Conservation (phyloP, 2,888 invertebrate species). For the Carcina quercana region DNA sequence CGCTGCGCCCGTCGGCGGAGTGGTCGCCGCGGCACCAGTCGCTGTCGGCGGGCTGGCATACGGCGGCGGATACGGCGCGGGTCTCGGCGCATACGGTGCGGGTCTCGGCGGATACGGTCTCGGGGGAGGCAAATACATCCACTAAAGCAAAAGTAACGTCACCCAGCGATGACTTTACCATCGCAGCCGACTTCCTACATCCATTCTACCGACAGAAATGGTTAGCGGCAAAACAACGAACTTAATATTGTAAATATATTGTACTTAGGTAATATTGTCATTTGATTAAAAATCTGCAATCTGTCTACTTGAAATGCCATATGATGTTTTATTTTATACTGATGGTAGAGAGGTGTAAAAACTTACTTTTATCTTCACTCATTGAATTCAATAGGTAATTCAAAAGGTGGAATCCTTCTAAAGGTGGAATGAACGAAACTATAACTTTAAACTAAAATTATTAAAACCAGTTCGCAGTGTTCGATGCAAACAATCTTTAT, state of each 20-base stretch:
- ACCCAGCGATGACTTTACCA: slow-evolving; percentile 9
- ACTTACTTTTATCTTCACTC: no score
- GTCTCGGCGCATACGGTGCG: slow-evolving; percentile 13
- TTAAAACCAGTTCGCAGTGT: no score
- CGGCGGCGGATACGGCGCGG: slow-evolving; percentile 18
- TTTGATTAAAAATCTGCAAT: background rate
- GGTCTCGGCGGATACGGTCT: slow-evolving; percentile 10
- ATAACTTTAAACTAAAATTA: no score
- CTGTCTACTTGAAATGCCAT: background rate
- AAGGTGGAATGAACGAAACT: no score
- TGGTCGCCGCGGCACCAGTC: slow-evolving; percentile 21
- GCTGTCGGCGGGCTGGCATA: slow-evolving; percentile 20
- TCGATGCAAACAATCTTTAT: no score
- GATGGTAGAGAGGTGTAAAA: background rate
- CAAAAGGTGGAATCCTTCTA: no score
- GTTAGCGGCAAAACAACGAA: slow-evolving; percentile 52
- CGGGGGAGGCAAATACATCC: slow-evolving; percentile 19
- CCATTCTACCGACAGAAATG: slow-evolving; percentile 53
- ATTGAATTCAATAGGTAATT: no score
- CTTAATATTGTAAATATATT: slow-evolving; percentile 16
- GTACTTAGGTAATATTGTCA: background rate
- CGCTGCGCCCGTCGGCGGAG: slow-evolving; percentile 13
- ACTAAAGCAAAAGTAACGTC: slow-evolving; percentile 26
- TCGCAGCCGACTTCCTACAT: slow-evolving; percentile 50
- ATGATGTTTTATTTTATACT: background rate